Conservation (phyloP, 2,113 vertebrate genomes). For the Dicaeum eximium region DNA sequence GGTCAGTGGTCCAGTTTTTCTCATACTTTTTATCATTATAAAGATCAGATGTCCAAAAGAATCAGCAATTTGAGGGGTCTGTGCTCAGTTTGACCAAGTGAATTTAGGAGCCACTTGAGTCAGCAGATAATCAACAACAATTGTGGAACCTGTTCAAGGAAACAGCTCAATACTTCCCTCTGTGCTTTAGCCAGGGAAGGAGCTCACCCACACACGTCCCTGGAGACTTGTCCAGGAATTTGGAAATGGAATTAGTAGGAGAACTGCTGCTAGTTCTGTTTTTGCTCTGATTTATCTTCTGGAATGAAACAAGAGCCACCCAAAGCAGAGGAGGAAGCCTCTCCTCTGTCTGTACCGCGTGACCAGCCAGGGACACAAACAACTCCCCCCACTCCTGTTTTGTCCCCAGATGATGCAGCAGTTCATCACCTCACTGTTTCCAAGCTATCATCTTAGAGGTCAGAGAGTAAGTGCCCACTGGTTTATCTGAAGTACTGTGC, state of each 20-base stretch:
- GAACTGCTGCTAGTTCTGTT: neutral
- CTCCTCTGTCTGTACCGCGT: neutral
- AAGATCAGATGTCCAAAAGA: neutral
- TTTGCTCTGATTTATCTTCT: neutral
- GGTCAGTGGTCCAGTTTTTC: neutral
- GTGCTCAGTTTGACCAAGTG: neutral
- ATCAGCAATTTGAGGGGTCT: neutral
- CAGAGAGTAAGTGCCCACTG: neutral
- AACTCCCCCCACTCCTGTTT: neutral
- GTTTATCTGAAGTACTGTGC: neutral
- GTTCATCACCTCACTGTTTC: neutral
- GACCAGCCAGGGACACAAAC: neutral
- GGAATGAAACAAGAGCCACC: neutral
- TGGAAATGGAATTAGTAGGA: neutral
- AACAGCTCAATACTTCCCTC: neutral
- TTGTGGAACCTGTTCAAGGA: neutral
- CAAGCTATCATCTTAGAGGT: rapidly evolving
- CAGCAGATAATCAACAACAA: neutral
- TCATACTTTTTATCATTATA: neutral
- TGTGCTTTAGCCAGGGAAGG: neutral
- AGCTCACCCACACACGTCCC: neutral
- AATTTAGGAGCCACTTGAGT: neutral
- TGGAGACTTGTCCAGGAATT: neutral
- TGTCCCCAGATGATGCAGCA: neutral
- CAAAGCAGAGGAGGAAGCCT: neutral